These are phyloP conservation scores for Eristalinus aeneus DNA, from an alignment of 2,888 invertebrate species.

Conservation along the genomic window DNA sequence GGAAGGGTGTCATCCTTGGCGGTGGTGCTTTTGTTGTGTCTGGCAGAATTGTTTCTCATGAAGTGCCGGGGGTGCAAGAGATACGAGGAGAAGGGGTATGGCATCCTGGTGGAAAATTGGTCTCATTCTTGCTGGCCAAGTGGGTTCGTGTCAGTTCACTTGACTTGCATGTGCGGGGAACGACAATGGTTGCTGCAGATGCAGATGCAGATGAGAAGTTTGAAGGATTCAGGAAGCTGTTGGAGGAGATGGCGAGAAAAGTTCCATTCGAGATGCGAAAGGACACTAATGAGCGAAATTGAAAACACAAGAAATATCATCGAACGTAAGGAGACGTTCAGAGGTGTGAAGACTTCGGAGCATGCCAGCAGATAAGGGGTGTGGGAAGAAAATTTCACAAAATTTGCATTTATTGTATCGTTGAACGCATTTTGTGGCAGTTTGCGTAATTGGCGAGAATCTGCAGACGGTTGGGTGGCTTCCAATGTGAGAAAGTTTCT, in stretches of 20 bases:
- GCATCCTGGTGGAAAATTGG: constrained; percentile 8
- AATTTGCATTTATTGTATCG: no score
- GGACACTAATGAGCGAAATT: neutral
- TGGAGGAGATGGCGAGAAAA: neutral
- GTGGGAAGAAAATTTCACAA: no score
- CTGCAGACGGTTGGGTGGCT: no score
- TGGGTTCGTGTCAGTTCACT: constrained; percentile 28
- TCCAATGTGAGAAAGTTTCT: no score
- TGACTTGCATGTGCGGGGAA: neutral
- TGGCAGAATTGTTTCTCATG: neutral
- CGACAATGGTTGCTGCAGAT: neutral
- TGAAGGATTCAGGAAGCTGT: neutral
- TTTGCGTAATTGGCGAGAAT: no score
- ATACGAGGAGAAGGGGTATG: neutral
- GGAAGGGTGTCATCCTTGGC: neutral
- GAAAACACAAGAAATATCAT: neutral
- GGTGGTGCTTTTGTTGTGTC: constrained; percentile 6
- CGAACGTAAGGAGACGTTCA: no score
- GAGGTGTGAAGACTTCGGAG: no score
- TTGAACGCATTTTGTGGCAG: no score
- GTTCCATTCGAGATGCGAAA: neutral
- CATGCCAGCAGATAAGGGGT: no score
- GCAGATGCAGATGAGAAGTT: neutral
- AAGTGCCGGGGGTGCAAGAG: neutral
- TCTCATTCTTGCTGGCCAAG: constrained; percentile 12